A percentile compares a stretch with the other conserved stretches of the same genome.
Conservation (phyloP, 2,888 invertebrate species). For the Heliconius sara region DNA sequence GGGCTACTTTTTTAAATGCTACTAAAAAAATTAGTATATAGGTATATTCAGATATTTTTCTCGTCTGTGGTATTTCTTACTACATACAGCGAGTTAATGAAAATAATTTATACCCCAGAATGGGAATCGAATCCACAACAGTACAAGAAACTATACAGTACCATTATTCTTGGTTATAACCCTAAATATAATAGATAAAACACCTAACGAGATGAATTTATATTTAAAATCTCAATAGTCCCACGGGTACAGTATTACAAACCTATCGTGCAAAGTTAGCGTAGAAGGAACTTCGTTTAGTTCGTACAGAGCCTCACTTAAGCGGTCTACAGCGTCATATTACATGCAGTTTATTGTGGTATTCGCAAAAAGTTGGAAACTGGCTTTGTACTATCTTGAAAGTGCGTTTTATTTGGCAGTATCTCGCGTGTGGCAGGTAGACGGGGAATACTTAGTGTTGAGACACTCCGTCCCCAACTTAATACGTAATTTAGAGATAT, state of each 20-base stretch:
- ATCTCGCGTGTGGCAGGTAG: neutral
- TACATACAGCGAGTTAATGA: no score
- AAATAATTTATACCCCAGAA: no score
- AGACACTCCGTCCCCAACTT: neutral
- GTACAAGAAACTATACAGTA: no score
- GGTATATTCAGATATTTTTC: no score
- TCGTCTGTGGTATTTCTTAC: no score
- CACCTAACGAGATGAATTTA: neutral
- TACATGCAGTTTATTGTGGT: constrained; percentile 38
- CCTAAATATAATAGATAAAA: neutral
- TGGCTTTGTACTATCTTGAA: constrained; percentile 36
- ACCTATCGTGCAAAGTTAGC: constrained; percentile 33
- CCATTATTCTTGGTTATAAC: no score
- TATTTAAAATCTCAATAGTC: constrained; percentile 21
- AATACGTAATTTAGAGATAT: no score
- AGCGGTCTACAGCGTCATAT: constrained; percentile 43
- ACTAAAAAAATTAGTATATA: no score
- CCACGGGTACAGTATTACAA: constrained; percentile 22
- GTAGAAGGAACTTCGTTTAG: constrained; percentile 37
- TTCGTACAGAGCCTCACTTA: constrained; percentile 22
- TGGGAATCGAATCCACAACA: no score
- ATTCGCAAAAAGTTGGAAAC: constrained; percentile 45
- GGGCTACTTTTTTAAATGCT: neutral
- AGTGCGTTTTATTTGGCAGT: neutral
- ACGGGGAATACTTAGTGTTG: neutral